Base-by-base conservation (phyloP, 2,888 invertebrate genomes). In the Masnerella sp. region DNA sequence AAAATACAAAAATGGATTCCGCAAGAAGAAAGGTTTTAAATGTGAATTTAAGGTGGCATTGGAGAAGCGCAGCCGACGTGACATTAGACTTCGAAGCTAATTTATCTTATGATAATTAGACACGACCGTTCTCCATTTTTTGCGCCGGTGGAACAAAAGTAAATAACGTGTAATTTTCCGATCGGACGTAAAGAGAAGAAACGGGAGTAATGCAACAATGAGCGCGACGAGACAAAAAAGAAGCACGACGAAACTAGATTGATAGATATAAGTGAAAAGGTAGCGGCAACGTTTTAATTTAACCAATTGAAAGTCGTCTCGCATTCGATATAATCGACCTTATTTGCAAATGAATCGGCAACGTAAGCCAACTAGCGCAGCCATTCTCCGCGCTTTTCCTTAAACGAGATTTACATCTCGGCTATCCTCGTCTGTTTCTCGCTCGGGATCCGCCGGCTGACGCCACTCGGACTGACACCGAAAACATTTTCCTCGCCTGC, bases 321-420 rank as follows among this genome's bases (percentile, higher is more conserved):
- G 79, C 80, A 78, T 80, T 74, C 79, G 71, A 81, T 81, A 81
- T 82, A 82, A 82, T 83, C 82, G 81, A 81, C 81, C 81, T 82
- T 81, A 79, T 83, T 83, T 82, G 81, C 81, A 80, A 81, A 79
- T 80, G 82, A 82, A 82, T 83, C 78, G 78, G 74, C 61, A 49
- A 59, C 61, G 54, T 65, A 59, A 67, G 71, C 64, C 61, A 64
- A 61, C 72, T 49, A 64, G 34, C 17, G 12, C 9, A 40, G 34
- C 18, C 30, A 47, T 56, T 58, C 45, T 56, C 56, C 12, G 51
- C 43, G 52, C 61, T 47, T 62, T 67, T 56, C 49, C 30, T 67
- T 61, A 61, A 73, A 73, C 61, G 49, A 67, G 62, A 73, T 67
- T 67, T 73, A 73, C 72, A 67, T 73, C 62, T 49, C 56, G 49